Conservation (phyloP, 2,797 vertebrate species). For the Gambusia yucatana region DNA sequence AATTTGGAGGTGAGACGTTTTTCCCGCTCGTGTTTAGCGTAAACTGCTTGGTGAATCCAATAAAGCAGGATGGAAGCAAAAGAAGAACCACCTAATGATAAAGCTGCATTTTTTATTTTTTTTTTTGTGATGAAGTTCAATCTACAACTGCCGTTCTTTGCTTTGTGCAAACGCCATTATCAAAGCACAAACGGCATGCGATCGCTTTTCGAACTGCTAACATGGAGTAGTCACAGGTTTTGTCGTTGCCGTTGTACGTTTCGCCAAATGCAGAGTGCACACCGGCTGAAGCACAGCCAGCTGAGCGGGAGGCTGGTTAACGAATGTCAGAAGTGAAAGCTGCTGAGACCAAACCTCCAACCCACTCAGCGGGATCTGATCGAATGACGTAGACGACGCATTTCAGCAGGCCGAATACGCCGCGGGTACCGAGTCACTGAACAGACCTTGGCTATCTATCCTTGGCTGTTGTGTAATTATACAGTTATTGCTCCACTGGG, state of each 20-base stretch:
- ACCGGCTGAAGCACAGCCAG: not conserved
- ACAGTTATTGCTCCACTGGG: conserved; percentile 25
- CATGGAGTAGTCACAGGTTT: not conserved
- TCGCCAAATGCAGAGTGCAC: not conserved
- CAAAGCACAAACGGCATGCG: not conserved
- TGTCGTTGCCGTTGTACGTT: not conserved
- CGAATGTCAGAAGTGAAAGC: no score
- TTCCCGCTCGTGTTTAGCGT: no score
- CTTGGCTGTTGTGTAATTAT: conserved; percentile 41
- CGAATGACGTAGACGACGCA: no score
- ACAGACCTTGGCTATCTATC: not conserved
- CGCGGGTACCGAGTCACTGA: not conserved
- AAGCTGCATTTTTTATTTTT: no score
- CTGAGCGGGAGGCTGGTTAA: no score
- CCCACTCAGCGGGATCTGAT: not conserved
- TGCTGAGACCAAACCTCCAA: no score
- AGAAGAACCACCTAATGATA: no score
- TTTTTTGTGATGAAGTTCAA: no score
- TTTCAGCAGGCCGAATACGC: not conserved
- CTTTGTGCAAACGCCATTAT: not conserved
- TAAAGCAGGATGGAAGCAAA: no score
- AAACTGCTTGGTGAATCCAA: no score
- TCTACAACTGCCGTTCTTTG: not conserved
- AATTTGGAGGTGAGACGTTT: no score
- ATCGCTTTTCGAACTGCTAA: not conserved